Evolutionary conservation across 2,888 invertebrate genomes (phyloP).

Genomic region (Noctua fimbriata): DNA sequence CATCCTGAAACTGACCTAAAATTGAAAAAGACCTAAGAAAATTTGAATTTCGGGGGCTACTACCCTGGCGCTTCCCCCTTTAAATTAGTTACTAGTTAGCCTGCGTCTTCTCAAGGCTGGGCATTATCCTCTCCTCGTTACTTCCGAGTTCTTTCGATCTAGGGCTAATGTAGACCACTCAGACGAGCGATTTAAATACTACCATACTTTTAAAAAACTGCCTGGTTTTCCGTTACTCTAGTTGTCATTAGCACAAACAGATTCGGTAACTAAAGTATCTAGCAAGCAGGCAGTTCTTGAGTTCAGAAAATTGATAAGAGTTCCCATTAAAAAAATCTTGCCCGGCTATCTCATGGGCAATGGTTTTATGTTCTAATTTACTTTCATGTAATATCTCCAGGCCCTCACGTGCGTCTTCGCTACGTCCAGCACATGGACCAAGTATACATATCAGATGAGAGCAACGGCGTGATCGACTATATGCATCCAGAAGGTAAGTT

Average conservation of each 20-base stretch:
- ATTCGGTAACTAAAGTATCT: background rate
- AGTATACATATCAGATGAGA: constrained; percentile 93
- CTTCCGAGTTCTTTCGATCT: background rate
- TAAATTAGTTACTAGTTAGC: background rate
- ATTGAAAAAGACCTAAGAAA: no score
- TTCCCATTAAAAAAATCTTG: background rate
- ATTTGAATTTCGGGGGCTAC: no score
- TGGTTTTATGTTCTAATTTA: background rate
- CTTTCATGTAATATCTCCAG: constrained; percentile 65
- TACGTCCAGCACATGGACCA: constrained; percentile 91
- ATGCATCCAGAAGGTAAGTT: constrained; percentile 90
- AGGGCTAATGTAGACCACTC: background rate
- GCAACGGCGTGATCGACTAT: constrained; percentile 91
- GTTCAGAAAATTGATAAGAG: background rate
- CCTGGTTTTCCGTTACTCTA: background rate
- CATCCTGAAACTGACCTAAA: no score
- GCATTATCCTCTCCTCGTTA: background rate
- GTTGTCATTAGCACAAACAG: background rate
- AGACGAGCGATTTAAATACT: background rate
- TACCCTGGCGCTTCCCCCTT: no score
- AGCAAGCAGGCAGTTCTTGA: background rate
- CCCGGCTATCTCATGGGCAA: background rate
- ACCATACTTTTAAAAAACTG: background rate
- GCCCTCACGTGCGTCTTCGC: constrained; percentile 87
- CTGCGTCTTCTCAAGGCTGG: background rate